phyloP scores from a whole-genome alignment of 2,797 vertebrate genomes.

The Clarias fuscus region DNA sequence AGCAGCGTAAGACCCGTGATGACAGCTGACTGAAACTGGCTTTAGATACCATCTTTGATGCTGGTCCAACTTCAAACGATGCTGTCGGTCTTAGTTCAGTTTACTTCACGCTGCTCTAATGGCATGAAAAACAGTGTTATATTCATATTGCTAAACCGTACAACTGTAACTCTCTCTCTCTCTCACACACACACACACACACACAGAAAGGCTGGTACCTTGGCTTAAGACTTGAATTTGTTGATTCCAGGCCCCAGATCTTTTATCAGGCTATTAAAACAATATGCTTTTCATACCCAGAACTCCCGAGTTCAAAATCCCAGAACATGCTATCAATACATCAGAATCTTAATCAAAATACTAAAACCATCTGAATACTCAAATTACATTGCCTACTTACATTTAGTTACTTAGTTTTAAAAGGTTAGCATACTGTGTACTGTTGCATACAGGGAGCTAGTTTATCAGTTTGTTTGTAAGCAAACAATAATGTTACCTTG shows the following conservation, averaged over 20 bases:
- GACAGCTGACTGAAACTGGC: conserved; percentile 7
- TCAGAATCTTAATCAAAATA: neutral
- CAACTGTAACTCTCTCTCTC: neutral
- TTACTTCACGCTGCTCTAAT: neutral
- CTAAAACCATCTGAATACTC: neutral
- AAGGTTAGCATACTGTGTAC: neutral
- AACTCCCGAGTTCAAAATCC: neutral
- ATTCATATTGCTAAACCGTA: neutral
- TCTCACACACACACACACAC: neutral
- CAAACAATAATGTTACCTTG: neutral
- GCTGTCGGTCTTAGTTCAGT: neutral
- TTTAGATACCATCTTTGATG: conserved; percentile 16
- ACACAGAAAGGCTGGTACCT: neutral
- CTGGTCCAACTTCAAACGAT: neutral
- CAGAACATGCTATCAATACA: neutral
- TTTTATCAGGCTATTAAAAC: conserved; percentile 13
- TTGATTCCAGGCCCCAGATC: neutral
- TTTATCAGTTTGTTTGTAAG: neutral
- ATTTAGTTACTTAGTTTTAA: neutral
- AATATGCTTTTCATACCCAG: neutral
- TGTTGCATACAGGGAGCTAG: neutral
- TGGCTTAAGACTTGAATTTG: neutral
- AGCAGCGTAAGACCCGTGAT: neutral
- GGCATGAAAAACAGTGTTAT: conserved; percentile 2
- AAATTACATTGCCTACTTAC: neutral